phyloP scores from a whole-genome alignment of 2,888 invertebrate genomes.

The Drosophila planitibia region DNA sequence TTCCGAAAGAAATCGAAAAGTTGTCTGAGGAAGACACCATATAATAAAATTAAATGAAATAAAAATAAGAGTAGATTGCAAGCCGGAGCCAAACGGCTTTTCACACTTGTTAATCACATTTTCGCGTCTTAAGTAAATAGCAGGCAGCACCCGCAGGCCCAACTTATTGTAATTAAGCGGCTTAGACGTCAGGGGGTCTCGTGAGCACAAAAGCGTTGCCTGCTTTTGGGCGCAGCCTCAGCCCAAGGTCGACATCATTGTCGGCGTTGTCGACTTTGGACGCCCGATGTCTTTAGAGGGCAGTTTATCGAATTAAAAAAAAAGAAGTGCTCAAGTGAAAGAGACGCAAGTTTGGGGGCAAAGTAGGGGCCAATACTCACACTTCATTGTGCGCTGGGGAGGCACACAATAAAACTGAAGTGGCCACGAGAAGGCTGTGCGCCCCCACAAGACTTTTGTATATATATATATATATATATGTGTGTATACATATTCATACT shows the following conservation, averaged over 20 bases:
- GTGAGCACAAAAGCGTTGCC: constrained; percentile 69
- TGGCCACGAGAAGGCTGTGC: constrained; percentile 51
- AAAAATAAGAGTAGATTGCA: constrained; percentile 36
- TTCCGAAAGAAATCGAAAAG: constrained; percentile 18
- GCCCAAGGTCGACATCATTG: constrained; percentile 67
- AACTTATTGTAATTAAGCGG: constrained; percentile 82
- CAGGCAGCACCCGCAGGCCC: constrained; percentile 47
- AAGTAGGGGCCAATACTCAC: constrained; percentile 51
- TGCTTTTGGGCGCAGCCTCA: constrained; percentile 67
- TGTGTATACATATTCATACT: constrained; percentile 9
- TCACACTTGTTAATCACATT: constrained; percentile 82
- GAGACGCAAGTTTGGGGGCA: constrained; percentile 10
- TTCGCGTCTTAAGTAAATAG: constrained; percentile 81
- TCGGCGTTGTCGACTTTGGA: constrained; percentile 24
- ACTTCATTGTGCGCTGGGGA: constrained; percentile 64
- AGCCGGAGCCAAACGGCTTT: constrained; percentile 66
- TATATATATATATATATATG: constrained; percentile 4
- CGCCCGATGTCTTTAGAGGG: constrained; percentile 68
- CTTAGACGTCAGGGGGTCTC: constrained; percentile 65
- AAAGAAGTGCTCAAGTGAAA: constrained; percentile 4
- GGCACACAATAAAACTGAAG: constrained; percentile 75
- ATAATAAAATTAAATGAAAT: constrained; percentile 60
- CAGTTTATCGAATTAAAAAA: constrained; percentile 82
- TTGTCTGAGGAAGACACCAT: constrained; percentile 41
- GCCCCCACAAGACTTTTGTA: constrained; percentile 20